Percentiles rank a stretch among this genome's conserved stretches.
Conservation (phyloP, 2,113 vertebrate genomes). For the Bubo scandiacus region DNA sequence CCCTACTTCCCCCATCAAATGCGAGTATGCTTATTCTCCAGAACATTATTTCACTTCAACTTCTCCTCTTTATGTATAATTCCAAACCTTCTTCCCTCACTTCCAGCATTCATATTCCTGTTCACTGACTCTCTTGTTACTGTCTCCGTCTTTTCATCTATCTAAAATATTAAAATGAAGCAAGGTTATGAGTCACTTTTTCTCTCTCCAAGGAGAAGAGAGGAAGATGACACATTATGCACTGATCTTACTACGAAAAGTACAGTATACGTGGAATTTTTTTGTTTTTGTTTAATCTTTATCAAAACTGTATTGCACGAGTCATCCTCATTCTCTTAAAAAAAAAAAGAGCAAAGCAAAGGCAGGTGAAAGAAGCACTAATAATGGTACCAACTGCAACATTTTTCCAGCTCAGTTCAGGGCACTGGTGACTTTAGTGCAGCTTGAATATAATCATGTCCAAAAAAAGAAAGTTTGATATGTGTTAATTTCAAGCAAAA, state of each 20-base stretch:
- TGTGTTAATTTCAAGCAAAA: constrained; percentile 1
- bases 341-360: background rate
- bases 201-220: constrained; percentile 51
- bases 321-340: background rate
- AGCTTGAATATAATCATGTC: background rate
- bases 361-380: background rate
- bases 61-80: background rate
- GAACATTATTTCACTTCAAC: constrained; percentile 1
- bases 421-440: background rate
- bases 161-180: constrained; percentile 60
- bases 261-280: background rate
- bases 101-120: background rate
- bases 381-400: background rate
- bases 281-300: constrained; percentile 44
- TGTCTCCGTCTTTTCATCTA: constrained; percentile 20
- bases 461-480: background rate
- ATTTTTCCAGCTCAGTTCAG: background rate
- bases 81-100: background rate
- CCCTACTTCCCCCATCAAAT: background rate
- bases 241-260: constrained; percentile 40
- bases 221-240: constrained; percentile 52
- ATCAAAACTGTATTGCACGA: background rate
- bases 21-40: background rate
- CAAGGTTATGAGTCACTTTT: constrained; percentile 44
- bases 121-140: constrained; percentile 30